These are phyloP conservation scores for Pipa parva DNA, from an alignment of 2,113 vertebrate species.

Conservation along the genomic window DNA sequence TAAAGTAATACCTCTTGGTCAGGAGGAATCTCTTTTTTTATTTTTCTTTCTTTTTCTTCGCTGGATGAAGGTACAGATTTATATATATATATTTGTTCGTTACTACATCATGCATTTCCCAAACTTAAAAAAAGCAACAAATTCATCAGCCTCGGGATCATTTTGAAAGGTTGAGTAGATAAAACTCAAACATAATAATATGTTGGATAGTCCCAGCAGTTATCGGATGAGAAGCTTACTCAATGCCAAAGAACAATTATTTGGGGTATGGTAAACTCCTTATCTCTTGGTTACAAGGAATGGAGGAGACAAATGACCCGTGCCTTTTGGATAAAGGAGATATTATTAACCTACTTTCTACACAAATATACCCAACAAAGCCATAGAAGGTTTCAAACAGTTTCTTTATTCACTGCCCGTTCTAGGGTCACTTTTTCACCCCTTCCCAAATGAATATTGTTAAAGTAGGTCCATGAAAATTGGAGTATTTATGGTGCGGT, in stretches of 20 bases:
- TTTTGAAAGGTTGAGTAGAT: not conserved
- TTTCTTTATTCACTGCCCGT: not conserved
- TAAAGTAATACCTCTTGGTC: constrained; percentile 19
- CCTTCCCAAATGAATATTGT: no score
- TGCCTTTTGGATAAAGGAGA: constrained; percentile 26
- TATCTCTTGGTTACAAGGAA: not conserved
- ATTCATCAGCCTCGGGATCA: not conserved
- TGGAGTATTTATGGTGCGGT: not conserved
- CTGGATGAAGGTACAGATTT: constrained; percentile 39
- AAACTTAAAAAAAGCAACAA: not conserved
- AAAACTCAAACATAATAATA: not conserved
- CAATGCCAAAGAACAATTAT: constrained; percentile 47
- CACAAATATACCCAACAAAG: not conserved
- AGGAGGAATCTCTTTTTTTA: not conserved
- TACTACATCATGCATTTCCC: not conserved
- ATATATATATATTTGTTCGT: not conserved
- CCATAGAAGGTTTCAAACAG: not conserved
- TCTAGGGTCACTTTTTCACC: no score
- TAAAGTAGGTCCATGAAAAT: not conserved
- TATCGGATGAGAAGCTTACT: constrained; percentile 50
- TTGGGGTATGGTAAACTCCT: not conserved
- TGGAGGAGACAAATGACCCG: not conserved
- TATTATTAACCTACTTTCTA: not conserved
- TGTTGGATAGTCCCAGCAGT: constrained; percentile 18
- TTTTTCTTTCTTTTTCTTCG: no score